These are phyloP conservation scores for Diarsia dahlii DNA, from an alignment of 2,888 invertebrate genomes.

Conservation along the genomic window DNA sequence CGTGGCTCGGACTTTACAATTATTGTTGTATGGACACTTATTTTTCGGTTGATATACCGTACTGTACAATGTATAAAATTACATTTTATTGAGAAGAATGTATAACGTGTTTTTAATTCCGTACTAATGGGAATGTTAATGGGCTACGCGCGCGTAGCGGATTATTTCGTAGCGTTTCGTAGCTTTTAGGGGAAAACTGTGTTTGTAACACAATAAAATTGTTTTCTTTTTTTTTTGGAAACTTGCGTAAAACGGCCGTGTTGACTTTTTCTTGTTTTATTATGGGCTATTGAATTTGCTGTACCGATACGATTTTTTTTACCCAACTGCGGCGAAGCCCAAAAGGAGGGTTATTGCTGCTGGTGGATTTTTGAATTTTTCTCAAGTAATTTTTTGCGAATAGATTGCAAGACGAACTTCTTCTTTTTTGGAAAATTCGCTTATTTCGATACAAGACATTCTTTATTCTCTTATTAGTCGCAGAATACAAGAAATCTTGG, in stretches of 20 bases:
- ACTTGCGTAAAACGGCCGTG: slow-evolving; percentile 2
- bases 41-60: slow-evolving; percentile 73
- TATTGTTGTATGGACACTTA: slow-evolving; percentile 67
- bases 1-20: slow-evolving; percentile 67
- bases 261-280: slow-evolving; percentile 9
- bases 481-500: neutral
- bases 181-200: slow-evolving; percentile 40
- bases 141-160: slow-evolving; percentile 55
- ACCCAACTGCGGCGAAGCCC: too few species aligned
- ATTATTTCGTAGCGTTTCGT: slow-evolving; percentile 58
- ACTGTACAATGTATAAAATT: slow-evolving; percentile 56
- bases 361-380: too few species aligned
- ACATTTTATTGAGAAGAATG: slow-evolving; percentile 59
- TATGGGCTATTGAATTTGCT: slow-evolving; percentile 20
- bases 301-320: too few species aligned
- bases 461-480: neutral
- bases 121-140: slow-evolving; percentile 38
- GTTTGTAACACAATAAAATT: slow-evolving; percentile 10
- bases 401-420: neutral
- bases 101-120: slow-evolving; percentile 49
- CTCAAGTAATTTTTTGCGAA: neutral
- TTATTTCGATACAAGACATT: too few species aligned
- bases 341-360: too few species aligned
- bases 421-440: neutral
- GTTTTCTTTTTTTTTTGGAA: neutral